A percentile compares a stretch with the other conserved stretches of the same genome.
These are phyloP conservation scores for Oscheius sp. DNA, from an alignment of 1,140 invertebrate species.

Conservation along the genomic window DNA sequence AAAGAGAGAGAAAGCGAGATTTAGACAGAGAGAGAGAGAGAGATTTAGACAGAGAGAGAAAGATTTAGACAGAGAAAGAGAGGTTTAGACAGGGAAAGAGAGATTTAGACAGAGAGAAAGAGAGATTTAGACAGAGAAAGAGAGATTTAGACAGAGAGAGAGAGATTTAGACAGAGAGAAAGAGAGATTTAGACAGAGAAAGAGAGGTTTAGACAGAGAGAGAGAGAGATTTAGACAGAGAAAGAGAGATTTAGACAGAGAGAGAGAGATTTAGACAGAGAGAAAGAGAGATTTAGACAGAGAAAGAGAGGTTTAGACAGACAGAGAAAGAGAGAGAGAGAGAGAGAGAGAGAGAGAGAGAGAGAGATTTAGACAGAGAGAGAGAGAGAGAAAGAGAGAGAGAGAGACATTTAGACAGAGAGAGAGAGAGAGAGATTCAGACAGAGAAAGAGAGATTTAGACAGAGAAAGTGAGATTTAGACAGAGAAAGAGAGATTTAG, in stretches of 20 bases:
- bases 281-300: not conserved
- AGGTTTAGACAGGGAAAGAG: not conserved
- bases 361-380: not conserved
- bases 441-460: not conserved
- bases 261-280: not conserved
- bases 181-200: not conserved
- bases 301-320: too few species aligned
- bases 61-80: not conserved
- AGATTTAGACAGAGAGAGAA: not conserved
- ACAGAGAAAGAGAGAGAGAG: not conserved
- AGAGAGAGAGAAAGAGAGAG: not conserved
- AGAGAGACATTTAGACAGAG: not conserved
- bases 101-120: not conserved
- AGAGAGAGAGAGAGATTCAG: not conserved
- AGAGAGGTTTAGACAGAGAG: not conserved
- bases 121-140: not conserved
- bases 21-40: not conserved
- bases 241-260: not conserved
- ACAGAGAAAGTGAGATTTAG: not conserved
- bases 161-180: not conserved
- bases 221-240: not conserved
- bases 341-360: not conserved
- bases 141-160: not conserved
- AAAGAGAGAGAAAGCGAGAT: not conserved
- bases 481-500: not conserved